Evolutionary conservation across 2,888 invertebrate species (phyloP), one percentile per base, ranked within the genome.

Genomic region (Eupithecia dodoneata): DNA sequence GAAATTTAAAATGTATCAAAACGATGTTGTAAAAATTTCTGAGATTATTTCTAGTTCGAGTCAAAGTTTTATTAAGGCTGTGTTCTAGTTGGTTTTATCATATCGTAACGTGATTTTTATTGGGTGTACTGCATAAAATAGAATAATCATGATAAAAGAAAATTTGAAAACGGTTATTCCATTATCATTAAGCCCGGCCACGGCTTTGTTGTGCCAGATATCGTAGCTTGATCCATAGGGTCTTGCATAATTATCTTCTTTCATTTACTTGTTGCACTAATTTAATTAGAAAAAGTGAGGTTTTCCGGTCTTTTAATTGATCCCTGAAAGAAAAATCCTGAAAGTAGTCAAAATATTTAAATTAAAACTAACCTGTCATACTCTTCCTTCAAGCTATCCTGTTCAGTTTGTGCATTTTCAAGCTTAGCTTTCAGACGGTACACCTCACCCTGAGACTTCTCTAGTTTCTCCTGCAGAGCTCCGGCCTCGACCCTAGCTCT

Each of bases 361-460:
- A 1, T 0, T 13, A 47, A 0, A 45, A 76, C 76, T 72, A 7
- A 77, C 94, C 96, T 96, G 90, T 99, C 99, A 90, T 98, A 97
- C 92, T 99, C 99, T 89, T 99, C 98, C 81, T 98, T 97, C 83
- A 99, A 95, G 89, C 98, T 98, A 88, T 98, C 98, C 89, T 98
- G 98, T 93, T 99, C 99, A 79, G 98, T 98, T 95, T 98, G 98
- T 91, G 98, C 98, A 95, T 99, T 99, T 95, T 99, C 99, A 87
- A 99, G 95, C 89, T 98, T 97, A 65, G 99, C 99, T 92, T 99
- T 99, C 85, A 99, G 96, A 91, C 99, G 97, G 89, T 99, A 99
- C 59, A 99, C 98, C 92, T 99, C 99, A 80, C 99, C 99, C 92
- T 99, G 99, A 76, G 98, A 98, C 94, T 98, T 98, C 90, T 99